Conservation (phyloP, 1,140 invertebrate species). For the Drosophila trapezifrons region DNA sequence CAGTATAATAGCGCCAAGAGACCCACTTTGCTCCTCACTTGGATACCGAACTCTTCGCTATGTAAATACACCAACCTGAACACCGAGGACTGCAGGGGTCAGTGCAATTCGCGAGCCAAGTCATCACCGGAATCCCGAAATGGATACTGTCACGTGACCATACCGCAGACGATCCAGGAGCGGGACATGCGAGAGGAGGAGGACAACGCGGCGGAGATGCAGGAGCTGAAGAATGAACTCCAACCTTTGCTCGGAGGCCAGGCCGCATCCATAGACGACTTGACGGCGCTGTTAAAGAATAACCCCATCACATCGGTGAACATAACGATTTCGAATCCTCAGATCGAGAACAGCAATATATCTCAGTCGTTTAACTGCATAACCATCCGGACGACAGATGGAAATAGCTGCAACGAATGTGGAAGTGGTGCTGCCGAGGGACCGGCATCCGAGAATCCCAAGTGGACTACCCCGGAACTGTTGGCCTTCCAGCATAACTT, state of each 20-base stretch:
- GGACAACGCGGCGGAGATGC: slow-evolving; percentile 69
- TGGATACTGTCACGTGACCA: slow-evolving; percentile 52
- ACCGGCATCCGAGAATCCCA: slow-evolving; percentile 86
- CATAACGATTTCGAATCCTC: slow-evolving; percentile 88
- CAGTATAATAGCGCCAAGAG: slow-evolving; percentile 89
- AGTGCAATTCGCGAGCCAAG: slow-evolving; percentile 24
- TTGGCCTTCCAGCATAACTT: slow-evolving; percentile 93
- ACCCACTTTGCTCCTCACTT: slow-evolving; percentile 94
- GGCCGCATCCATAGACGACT: slow-evolving; percentile 78
- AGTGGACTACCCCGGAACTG: slow-evolving; percentile 92
- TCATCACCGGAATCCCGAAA: slow-evolving; percentile 27
- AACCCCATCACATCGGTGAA: slow-evolving; percentile 87
- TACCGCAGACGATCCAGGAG: slow-evolving; percentile 51
- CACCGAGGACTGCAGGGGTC: slow-evolving; percentile 23
- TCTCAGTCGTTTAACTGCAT: slow-evolving; percentile 77
- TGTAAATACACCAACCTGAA: slow-evolving; percentile 90
- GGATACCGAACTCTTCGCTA: slow-evolving; percentile 96
- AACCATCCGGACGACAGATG: slow-evolving; percentile 61
- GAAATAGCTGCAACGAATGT: slow-evolving; percentile 41
- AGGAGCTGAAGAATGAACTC: slow-evolving; percentile 76
- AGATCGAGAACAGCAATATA: slow-evolving; percentile 86
- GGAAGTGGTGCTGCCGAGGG: slow-evolving; percentile 48
- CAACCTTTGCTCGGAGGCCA: slow-evolving; percentile 84
- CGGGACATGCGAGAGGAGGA: slow-evolving; percentile 54
- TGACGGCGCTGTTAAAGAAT: slow-evolving; percentile 73